Evolutionary conservation across 2,888 invertebrate genomes (phyloP).

Genomic region (Aquatica leii): DNA sequence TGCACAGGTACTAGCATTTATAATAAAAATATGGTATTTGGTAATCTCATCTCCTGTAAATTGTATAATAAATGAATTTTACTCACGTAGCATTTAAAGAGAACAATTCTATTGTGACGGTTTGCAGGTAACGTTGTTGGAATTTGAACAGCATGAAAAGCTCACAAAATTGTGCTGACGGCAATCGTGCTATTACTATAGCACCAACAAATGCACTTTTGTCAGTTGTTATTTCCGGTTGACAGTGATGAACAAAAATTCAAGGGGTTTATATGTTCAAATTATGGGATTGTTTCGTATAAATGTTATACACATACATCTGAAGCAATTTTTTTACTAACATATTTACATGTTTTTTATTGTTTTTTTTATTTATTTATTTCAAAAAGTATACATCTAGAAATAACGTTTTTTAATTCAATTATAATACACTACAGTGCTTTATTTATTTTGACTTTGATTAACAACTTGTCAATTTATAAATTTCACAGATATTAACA

Average conservation of each 20-base stretch:
- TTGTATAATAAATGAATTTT: constrained; percentile 31
- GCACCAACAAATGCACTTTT: constrained; percentile 18
- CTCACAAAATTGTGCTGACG: constrained; percentile 21
- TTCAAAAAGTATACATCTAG: too few relatives aligned
- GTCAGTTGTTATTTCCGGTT: constrained; percentile 8
- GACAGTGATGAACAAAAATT: constrained; percentile 11
- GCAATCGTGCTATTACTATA: constrained; percentile 13
- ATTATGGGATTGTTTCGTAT: not conserved
- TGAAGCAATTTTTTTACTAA: too few relatives aligned
- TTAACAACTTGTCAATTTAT: constrained; percentile 9
- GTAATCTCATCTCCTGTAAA: constrained; percentile 23
- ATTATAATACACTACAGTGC: too few relatives aligned
- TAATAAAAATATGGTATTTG: constrained; percentile 18
- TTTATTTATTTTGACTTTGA: too few relatives aligned
- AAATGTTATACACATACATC: too few relatives aligned
- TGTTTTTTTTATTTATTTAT: too few relatives aligned
- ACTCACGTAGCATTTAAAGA: constrained; percentile 31
- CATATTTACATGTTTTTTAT: too few relatives aligned
- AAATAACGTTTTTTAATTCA: too few relatives aligned
- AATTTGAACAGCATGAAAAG: constrained; percentile 22
- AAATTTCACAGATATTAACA: constrained; percentile 7
- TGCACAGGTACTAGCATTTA: too few relatives aligned
- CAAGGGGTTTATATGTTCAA: not conserved
- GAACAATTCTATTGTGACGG: constrained; percentile 31
- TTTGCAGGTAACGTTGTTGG: constrained; percentile 25